Percentiles rank a stretch among this genome's conserved stretches.
Conservation (phyloP, 2,797 vertebrate genomes). For the Luscinia luscinia region DNA sequence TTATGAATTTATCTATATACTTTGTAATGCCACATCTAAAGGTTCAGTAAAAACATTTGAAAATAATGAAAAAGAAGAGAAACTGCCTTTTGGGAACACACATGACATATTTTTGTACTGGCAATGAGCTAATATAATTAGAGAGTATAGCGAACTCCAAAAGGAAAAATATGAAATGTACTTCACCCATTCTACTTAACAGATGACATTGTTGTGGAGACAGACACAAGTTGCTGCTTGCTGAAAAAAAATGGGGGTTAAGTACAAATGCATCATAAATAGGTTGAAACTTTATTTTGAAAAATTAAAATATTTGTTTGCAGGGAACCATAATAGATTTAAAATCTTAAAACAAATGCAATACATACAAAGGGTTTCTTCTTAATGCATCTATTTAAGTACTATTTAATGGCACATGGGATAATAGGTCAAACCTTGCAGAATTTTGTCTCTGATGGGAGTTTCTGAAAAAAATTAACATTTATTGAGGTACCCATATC, state of each 20-base stretch:
- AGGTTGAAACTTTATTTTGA: background rate
- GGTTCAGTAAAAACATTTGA: conserved; percentile 5
- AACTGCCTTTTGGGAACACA: background rate
- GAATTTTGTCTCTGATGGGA: background rate
- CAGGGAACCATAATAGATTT: background rate
- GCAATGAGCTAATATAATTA: conserved; percentile 12
- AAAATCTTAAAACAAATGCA: background rate
- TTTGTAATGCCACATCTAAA: conserved; percentile 8
- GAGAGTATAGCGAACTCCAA: background rate
- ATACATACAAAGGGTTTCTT: background rate
- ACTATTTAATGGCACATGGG: background rate
- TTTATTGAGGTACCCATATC: background rate
- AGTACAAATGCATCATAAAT: background rate
- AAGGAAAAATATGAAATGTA: background rate
- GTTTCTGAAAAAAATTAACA: background rate
- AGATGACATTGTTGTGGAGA: background rate
- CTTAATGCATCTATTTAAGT: background rate
- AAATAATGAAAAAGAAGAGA: conserved; percentile 16
- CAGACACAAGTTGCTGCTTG: background rate
- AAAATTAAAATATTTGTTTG: background rate
- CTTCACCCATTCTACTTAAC: background rate
- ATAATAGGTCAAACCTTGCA: background rate
- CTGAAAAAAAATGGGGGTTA: background rate
- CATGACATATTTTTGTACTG: background rate
- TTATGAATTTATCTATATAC: conserved; percentile 48